Conservation (phyloP, 2,113 vertebrate species). For the Petaurus breviceps region DNA sequence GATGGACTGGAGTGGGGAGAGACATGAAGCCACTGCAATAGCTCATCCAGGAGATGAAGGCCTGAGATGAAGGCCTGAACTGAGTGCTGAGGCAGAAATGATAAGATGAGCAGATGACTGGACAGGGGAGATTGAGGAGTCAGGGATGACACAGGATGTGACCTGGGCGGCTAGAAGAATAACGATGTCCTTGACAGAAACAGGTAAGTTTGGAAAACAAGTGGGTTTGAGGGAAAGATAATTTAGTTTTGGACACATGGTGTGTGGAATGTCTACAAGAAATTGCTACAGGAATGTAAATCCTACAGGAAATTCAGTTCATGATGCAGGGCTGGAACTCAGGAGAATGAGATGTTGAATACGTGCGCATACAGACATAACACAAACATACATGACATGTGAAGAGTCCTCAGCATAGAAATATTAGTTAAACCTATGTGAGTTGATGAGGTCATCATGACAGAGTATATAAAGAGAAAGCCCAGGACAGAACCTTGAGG, state of each 20-base stretch:
- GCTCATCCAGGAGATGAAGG: not conserved
- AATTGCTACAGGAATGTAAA: not conserved
- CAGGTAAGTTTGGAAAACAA: not conserved
- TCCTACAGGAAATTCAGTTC: not conserved
- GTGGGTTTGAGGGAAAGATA: not conserved
- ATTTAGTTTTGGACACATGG: not conserved
- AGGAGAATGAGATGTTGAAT: not conserved
- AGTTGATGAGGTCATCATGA: not conserved
- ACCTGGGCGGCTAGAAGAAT: too few relatives aligned
- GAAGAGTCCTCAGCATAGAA: not conserved
- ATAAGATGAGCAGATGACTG: too few relatives aligned
- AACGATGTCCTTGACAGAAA: not conserved
- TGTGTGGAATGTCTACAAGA: not conserved
- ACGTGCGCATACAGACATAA: too few relatives aligned
- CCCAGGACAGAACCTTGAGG: not conserved
- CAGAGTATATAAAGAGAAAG: not conserved
- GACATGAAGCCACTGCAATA: not conserved
- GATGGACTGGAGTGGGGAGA: not conserved
- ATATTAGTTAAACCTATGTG: not conserved
- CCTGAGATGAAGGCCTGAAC: too few relatives aligned
- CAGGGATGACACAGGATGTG: too few relatives aligned
- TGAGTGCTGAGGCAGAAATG: too few relatives aligned
- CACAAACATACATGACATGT: not conserved
- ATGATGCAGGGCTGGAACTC: not conserved
- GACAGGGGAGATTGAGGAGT: too few relatives aligned